Conservation (phyloP, 1,140 invertebrate genomes). For the Philaenus spumarius region DNA sequence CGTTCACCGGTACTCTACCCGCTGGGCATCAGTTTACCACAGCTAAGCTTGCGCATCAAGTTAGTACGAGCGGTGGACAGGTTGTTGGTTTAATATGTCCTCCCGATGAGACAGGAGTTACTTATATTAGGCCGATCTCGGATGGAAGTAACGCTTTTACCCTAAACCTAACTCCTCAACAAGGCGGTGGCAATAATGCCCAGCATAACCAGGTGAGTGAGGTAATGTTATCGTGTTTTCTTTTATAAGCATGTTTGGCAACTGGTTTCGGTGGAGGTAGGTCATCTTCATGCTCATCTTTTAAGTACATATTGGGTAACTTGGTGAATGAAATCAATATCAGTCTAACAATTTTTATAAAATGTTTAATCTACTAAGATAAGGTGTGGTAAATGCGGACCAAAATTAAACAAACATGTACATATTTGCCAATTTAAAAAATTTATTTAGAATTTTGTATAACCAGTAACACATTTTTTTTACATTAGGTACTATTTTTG, state of each 20-base stretch:
- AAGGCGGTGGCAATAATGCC: conserved; percentile 22
- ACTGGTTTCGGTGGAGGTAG: not conserved
- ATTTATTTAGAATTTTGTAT: too few relatives aligned
- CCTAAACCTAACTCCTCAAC: conserved; percentile 24
- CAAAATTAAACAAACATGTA: too few relatives aligned
- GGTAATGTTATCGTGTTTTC: too few relatives aligned
- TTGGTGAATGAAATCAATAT: too few relatives aligned
- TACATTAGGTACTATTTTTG: too few relatives aligned
- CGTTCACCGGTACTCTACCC: conserved; percentile 52
- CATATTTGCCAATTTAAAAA: too few relatives aligned
- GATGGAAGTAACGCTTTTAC: conserved; percentile 44
- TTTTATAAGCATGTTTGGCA: too few relatives aligned
- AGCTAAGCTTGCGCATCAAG: conserved; percentile 47
- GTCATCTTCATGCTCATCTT: not conserved
- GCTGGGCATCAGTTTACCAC: conserved; percentile 38
- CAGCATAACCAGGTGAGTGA: conserved; percentile 28
- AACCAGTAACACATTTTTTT: too few relatives aligned
- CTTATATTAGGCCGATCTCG: conserved; percentile 63
- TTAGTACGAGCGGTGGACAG: conserved; percentile 46
- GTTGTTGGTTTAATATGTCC: conserved; percentile 50
- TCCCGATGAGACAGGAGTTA: conserved; percentile 61
- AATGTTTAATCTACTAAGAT: too few relatives aligned
- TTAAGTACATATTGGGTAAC: too few relatives aligned
- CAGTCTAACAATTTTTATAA: too few relatives aligned
- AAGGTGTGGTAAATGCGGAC: too few relatives aligned